Base-by-base conservation (phyloP, 2,888 invertebrate species). In the Pediacus dermestoides region DNA sequence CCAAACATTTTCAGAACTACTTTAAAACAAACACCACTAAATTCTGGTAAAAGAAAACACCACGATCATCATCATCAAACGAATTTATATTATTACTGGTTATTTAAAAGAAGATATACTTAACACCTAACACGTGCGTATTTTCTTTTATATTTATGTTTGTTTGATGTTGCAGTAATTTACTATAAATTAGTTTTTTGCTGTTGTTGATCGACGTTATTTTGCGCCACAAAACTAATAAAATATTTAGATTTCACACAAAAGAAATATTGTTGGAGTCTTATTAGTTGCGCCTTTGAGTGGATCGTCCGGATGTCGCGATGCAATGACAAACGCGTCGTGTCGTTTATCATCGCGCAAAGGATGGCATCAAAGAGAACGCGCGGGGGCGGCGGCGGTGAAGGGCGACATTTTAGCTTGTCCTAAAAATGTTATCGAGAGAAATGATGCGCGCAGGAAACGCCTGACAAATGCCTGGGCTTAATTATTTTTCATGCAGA, bases 401-500 rank as follows among this genome's bases (percentile, higher is more conserved):
- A 66, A 53, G 57, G 62, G 55, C 61, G 55, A 56, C 58, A 55
- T 56, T 58, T 57, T 55, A 53, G 54, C 61, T 58, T 58, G 60
- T 64, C 63, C 62, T 66, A 64, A 65, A 67, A 67, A 67, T 67
- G 65, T 65, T 64, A 67, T 65, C 65, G 63, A 58, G 60, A 60
- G 61, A 63, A 57, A 60, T 53, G 62, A 57, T 55, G 60, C 42
- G 37, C 8, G 9, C 23, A 67, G 68, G 68, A 68, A 68, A 51
- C 59, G 61, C 48, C 55, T 67, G 67, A 68, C 68, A 67, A 68
- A 68, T 68, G 61, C 62, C 61, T 59, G n/a, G n/a, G 63, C 65
- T 66, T 69, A 67, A 68, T 69, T 68, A 68, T 68, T 66, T 66
- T 66, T 57, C 62, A 58, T 56, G 62, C 56, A 56, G 64, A 67